These are phyloP conservation scores for Nyctibius grandis DNA, from an alignment of 2,797 vertebrate genomes.

Conservation along the genomic window DNA sequence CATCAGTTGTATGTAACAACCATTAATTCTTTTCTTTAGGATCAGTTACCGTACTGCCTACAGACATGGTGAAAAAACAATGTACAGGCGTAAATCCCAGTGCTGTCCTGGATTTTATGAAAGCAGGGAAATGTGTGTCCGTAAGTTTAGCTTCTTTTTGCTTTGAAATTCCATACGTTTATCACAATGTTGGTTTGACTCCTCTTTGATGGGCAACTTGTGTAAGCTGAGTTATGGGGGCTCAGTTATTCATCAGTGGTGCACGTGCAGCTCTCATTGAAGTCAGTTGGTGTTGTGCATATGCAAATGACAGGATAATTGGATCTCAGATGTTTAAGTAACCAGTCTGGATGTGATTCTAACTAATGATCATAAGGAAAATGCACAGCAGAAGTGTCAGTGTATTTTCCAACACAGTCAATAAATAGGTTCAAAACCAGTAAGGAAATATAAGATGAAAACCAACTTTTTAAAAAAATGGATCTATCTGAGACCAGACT, in stretches of 20 bases:
- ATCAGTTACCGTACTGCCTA: slow-evolving; percentile 93
- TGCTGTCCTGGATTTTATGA: slow-evolving; percentile 96
- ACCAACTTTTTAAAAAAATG: not conserved
- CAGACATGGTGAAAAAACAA: slow-evolving; percentile 91
- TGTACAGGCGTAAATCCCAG: slow-evolving; percentile 94
- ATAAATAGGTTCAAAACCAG: not conserved
- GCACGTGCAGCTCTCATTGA: not conserved
- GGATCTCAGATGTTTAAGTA: not conserved
- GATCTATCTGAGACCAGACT: not conserved
- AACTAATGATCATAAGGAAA: not conserved
- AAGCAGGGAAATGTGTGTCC: slow-evolving; percentile 88
- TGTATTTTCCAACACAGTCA: not conserved
- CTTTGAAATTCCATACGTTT: not conserved
- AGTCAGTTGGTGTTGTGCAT: not conserved
- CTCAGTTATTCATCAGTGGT: not conserved
- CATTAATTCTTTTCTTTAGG: slow-evolving; percentile 65
- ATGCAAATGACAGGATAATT: not conserved
- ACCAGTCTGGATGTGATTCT: not conserved
- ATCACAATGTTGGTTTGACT: not conserved
- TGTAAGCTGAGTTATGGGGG: not conserved
- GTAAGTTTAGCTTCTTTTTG: slow-evolving; percentile 78
- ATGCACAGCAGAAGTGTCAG: not conserved
- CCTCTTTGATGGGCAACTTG: not conserved
- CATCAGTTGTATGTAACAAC: not conserved
- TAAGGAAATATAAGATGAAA: not conserved